Evolutionary conservation across 2,888 invertebrate genomes (phyloP), one percentile per base, ranked within the genome.

Genomic region (Phortica okadai): DNA sequence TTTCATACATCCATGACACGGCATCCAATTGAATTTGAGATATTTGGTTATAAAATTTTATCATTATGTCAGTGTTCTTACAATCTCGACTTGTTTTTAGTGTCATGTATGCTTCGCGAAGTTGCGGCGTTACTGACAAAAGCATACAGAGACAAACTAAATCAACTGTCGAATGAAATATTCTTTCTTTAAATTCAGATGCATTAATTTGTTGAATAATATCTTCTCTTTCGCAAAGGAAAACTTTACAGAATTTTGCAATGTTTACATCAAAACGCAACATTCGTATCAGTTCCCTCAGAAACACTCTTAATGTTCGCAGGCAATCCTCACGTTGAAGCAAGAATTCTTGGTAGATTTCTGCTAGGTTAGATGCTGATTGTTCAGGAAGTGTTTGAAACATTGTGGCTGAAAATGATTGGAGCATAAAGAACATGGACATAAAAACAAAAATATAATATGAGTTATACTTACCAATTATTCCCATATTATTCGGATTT

Each of bases 401-500:
- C 92, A 98, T 95, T 10, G 96, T 96, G 2, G 95, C 95, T 91
- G 77, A 44, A 82, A 83, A 33, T 21, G 21, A 21, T 21, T 21
- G 0, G 21, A 21, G 21, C 21, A 0, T 21, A 21, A 21, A 0
- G 21, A 21, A 21, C 21, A 21, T 21, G 21, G 21, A 21, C 21
- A 21, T 21, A 21, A 21, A 21, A 21, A 21, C 21, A 21, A 21
- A 21, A 21, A 21, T 21, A 0, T 21, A 21, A 21, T 21, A 21
- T 21, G 21, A 21, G 21, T 21, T 21, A 21, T 10, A 81, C 86
- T 85, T 77, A 91, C 91, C 91, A 16, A 99, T 93, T 91, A 98
- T 95, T 11, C 97, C 95, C 95, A 98, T 96, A 92, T 99, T 99
- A 92, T 98, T 98, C 0, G 97, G 97, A 92, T 98, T 98, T 77